These are phyloP conservation scores for Myioborus melanocephalus DNA, from an alignment of 2,797 vertebrate genomes.

Conservation along the genomic window DNA sequence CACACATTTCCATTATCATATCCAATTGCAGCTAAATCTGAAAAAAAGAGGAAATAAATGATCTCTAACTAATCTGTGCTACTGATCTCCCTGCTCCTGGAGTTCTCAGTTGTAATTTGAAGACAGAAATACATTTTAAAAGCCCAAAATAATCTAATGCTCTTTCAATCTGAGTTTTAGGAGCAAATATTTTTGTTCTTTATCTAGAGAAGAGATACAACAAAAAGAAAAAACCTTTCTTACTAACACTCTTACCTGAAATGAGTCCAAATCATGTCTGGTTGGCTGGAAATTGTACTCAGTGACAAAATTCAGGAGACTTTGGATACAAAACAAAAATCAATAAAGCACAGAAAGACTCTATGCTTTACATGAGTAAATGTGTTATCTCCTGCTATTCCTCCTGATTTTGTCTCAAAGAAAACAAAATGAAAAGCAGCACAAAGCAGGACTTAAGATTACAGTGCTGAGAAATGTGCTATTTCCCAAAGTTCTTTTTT, in stretches of 20 bases:
- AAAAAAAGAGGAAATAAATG: neutral
- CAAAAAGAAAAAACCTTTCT: neutral
- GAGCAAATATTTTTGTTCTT: neutral
- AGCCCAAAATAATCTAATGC: neutral
- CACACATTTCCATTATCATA: neutral
- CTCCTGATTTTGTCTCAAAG: neutral
- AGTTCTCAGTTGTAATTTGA: neutral
- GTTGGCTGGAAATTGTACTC: neutral
- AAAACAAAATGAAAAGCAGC: neutral
- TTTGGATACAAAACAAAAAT: neutral
- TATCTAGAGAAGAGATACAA: neutral
- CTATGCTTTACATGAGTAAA: neutral
- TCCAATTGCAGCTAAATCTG: neutral
- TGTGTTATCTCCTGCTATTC: neutral
- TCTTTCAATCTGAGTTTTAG: neutral
- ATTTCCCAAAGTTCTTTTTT: neutral
- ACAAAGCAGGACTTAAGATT: neutral
- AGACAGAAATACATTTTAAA: neutral
- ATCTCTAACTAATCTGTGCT: neutral
- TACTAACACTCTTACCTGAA: slow-evolving; percentile 1
- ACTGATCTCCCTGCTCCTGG: neutral
- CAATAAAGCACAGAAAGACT: neutral
- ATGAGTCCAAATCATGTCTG: neutral
- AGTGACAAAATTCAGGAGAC: neutral
- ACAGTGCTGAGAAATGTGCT: neutral